Evolutionary conservation across 1,140 invertebrate species (phyloP).

Genomic region (Stegodyphus dumicola): DNA sequence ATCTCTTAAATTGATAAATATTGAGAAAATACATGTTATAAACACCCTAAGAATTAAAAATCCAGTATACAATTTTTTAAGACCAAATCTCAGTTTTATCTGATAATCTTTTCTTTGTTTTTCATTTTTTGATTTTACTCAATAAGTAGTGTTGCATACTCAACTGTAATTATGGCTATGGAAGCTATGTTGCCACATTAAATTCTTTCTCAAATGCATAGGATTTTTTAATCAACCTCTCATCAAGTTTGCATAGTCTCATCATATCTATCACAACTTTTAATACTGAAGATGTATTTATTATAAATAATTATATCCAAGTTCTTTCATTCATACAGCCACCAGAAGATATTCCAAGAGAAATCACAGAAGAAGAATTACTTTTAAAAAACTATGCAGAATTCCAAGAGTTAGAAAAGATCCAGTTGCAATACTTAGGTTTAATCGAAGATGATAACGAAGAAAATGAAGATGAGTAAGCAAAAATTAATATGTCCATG

Average conservation of each 20-base stretch:
- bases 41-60: too few species aligned
- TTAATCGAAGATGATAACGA: not conserved
- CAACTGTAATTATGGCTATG: too few species aligned
- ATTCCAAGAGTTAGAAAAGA: constrained; percentile 3
- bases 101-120: too few species aligned
- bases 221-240: not conserved
- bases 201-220: not conserved
- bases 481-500: not conserved
- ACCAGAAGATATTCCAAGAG: not conserved
- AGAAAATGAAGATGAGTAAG: constrained; percentile 1
- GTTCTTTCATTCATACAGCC: not conserved
- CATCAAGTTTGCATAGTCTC: not conserved
- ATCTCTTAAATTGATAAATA: too few species aligned
- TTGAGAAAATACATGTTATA: too few species aligned
- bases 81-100: too few species aligned
- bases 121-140: too few species aligned
- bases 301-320: not conserved
- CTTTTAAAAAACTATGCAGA: not conserved
- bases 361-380: not conserved
- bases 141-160: too few species aligned
- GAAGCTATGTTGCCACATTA: not conserved
- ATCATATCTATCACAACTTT: too few species aligned
- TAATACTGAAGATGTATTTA: not conserved
- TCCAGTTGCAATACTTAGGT: not conserved
- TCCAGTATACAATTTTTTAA: too few species aligned